Conservation (phyloP, 2,797 vertebrate genomes). For the Anomalospiza imberbis region DNA sequence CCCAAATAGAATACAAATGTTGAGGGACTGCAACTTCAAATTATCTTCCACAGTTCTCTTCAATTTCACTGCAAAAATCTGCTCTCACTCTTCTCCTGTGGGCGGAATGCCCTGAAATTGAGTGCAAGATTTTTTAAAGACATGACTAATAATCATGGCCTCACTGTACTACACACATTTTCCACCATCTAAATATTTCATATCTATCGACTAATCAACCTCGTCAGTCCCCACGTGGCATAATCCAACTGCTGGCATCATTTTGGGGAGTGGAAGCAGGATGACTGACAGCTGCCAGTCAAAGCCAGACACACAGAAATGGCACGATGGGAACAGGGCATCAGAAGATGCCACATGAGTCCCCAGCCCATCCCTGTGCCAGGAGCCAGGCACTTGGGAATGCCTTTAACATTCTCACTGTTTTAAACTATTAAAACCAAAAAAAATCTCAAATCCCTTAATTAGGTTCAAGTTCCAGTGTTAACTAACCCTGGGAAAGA, state of each 20-base stretch:
- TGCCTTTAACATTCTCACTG: neutral
- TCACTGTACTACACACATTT: neutral
- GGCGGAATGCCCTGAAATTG: neutral
- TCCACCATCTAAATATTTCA: neutral
- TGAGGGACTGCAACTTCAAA: neutral
- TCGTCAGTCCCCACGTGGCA: neutral
- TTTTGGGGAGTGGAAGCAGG: neutral
- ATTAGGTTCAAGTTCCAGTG: neutral
- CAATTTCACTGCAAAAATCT: neutral
- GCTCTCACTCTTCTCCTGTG: neutral
- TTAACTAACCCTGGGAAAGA: neutral
- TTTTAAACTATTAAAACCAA: neutral
- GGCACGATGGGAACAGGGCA: rapidly evolving
- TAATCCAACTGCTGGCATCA: neutral
- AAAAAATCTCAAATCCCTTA: neutral
- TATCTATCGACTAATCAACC: neutral
- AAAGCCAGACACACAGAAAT: neutral
- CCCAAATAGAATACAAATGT: conserved; percentile 23
- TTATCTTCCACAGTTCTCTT: neutral
- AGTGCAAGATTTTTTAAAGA: neutral
- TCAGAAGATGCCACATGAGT: neutral
- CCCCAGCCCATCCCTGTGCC: neutral
- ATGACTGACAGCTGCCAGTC: neutral
- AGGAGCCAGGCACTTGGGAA: neutral
- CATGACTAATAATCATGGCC: neutral